phyloP scores from a whole-genome alignment of 1,140 invertebrate species.

The Drosophila virilis region DNA sequence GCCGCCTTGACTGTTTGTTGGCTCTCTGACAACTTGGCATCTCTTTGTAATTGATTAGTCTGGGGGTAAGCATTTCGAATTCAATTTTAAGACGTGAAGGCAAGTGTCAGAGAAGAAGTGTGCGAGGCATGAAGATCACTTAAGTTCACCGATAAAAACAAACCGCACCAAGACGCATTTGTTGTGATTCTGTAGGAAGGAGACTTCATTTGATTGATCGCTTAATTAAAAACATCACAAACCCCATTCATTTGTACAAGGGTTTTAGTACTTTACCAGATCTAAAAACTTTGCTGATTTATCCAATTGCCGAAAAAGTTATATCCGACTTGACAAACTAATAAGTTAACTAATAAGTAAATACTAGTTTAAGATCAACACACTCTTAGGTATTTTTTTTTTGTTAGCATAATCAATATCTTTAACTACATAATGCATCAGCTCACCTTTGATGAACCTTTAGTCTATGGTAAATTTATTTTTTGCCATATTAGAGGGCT shows the following conservation, averaged over 20 bases:
- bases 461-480: no score
- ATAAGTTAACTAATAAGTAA: no score
- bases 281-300: no score
- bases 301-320: no score
- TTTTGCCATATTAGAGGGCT: no score
- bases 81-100: slow-evolving; percentile 51
- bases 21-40: slow-evolving; percentile 75
- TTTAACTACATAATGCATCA: no score
- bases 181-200: slow-evolving; percentile 22
- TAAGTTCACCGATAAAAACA: slow-evolving; percentile 21
- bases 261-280: neutral
- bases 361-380: no score
- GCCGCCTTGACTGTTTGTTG: slow-evolving; percentile 48
- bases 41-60: slow-evolving; percentile 80
- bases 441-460: no score
- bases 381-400: no score
- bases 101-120: neutral
- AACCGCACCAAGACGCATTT: slow-evolving; percentile 4
- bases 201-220: slow-evolving; percentile 53
- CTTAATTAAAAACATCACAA: slow-evolving; percentile 43
- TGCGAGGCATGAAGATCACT: slow-evolving; percentile 37
- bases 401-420: no score
- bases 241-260: slow-evolving; percentile 19
- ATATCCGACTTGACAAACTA: no score
- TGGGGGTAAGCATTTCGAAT: slow-evolving; percentile 72